phyloP scores from a whole-genome alignment of 1,140 invertebrate species.

The Drosophila ohnishii region DNA sequence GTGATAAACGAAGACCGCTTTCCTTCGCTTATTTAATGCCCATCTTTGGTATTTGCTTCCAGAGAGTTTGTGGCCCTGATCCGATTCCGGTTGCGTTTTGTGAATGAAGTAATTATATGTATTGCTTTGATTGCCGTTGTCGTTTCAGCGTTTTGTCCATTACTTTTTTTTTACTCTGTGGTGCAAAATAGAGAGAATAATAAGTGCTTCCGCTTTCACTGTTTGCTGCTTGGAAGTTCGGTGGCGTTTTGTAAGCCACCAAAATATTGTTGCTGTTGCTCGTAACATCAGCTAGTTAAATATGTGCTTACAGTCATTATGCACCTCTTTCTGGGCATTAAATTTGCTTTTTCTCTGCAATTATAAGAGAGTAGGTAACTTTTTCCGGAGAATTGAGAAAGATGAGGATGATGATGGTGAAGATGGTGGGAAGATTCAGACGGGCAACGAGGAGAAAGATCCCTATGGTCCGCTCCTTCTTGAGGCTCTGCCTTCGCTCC shows the following conservation, averaged over 20 bases:
- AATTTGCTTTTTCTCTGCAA: constrained; percentile 35
- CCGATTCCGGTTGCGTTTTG: constrained; percentile 67
- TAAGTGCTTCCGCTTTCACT: constrained; percentile 73
- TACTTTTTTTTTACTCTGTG: constrained; percentile 40
- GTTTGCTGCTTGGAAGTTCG: constrained; percentile 48
- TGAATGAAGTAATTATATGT: constrained; percentile 62
- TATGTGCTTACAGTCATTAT: constrained; percentile 50
- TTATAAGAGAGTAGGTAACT: constrained; percentile 27
- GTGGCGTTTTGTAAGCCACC: constrained; percentile 35
- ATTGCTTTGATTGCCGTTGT: constrained; percentile 54
- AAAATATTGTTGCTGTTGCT: constrained; percentile 37
- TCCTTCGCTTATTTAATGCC: constrained; percentile 53
- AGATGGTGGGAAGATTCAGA: not conserved
- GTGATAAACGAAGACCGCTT: constrained; percentile 30
- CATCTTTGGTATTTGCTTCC: constrained; percentile 38
- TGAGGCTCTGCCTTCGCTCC: not conserved
- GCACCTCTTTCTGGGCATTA: constrained; percentile 48
- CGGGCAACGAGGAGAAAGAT: not conserved
- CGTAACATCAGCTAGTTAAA: constrained; percentile 48
- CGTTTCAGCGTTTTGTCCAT: constrained; percentile 51
- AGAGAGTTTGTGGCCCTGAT: constrained; percentile 53
- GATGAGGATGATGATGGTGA: not conserved
- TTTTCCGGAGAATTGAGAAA: not conserved
- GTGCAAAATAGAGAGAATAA: constrained; percentile 64
- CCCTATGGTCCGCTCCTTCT: not conserved